Conservation (phyloP, 2,113 vertebrate genomes). For the Paratilapia polleni region DNA sequence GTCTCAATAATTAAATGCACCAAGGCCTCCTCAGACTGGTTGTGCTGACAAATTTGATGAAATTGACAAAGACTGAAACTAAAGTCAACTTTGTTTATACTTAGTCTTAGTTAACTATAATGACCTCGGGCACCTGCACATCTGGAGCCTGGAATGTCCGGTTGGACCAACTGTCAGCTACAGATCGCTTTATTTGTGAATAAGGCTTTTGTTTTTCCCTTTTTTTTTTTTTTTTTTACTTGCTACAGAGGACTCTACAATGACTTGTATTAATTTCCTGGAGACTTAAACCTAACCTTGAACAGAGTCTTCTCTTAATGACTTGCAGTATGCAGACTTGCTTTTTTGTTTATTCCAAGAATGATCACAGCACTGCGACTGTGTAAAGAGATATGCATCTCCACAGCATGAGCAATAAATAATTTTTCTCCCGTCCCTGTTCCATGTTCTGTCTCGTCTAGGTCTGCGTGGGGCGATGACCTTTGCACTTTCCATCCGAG, state of each 20-base stretch:
- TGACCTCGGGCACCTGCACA: neutral
- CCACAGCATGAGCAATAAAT: neutral
- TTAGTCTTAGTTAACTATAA: neutral
- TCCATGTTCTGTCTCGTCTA: conserved; percentile 44
- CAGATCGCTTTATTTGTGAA: neutral
- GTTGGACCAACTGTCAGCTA: neutral
- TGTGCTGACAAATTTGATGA: neutral
- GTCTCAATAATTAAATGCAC: neutral
- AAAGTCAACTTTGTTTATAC: neutral
- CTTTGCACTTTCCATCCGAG: conserved; percentile 94
- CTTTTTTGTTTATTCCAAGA: neutral
- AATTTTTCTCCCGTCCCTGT: neutral
- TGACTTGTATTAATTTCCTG: neutral
- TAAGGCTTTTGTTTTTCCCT: neutral
- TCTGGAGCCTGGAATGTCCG: neutral
- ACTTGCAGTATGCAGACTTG: neutral
- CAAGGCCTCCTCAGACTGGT: neutral
- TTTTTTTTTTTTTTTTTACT: neutral
- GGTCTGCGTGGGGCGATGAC: conserved; percentile 97
- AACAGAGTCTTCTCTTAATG: neutral
- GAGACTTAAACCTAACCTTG: neutral
- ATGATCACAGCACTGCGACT: no score
- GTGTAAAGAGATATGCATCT: neutral
- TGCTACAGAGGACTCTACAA: neutral
- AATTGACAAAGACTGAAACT: neutral